A percentile compares a stretch with the other conserved stretches of the same genome.
phyloP scores from a whole-genome alignment of 2,888 invertebrate genomes.

The Argynnis bischoffii region DNA sequence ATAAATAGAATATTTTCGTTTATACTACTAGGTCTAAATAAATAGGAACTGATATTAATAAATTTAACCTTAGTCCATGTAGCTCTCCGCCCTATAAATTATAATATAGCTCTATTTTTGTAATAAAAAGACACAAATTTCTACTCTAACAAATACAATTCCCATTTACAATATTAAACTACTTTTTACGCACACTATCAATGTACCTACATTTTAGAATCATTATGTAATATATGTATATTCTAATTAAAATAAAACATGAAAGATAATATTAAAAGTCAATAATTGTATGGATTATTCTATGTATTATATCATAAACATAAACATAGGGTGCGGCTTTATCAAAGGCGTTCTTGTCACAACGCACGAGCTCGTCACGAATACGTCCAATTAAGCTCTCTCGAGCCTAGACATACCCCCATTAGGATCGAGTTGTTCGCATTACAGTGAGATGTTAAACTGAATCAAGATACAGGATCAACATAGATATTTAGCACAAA shows the following conservation, averaged over 20 bases:
- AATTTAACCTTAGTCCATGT: no score
- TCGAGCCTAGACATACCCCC: constrained; percentile 13
- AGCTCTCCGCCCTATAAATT: no score
- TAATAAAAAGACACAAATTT: no score
- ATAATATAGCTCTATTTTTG: no score
- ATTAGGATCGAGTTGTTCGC: constrained; percentile 16
- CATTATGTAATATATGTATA: no score
- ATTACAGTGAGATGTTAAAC: constrained; percentile 16
- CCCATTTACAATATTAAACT: no score
- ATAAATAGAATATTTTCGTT: neutral
- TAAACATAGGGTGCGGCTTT: constrained; percentile 15
- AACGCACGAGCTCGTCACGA: constrained; percentile 22
- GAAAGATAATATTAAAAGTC: neutral
- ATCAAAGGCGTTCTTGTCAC: constrained; percentile 24
- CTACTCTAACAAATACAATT: no score
- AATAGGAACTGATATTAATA: no score
- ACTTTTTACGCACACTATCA: no score
- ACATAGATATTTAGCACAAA: constrained; percentile 8
- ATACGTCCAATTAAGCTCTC: constrained; percentile 30
- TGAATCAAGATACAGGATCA: neutral
- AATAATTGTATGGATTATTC: neutral
- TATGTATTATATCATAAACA: neutral
- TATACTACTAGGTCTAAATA: neutral
- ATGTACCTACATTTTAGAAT: no score
- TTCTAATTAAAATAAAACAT: no score